phyloP scores from a whole-genome alignment of 2,113 vertebrate genomes.

The Centrocercus urophasianus region DNA sequence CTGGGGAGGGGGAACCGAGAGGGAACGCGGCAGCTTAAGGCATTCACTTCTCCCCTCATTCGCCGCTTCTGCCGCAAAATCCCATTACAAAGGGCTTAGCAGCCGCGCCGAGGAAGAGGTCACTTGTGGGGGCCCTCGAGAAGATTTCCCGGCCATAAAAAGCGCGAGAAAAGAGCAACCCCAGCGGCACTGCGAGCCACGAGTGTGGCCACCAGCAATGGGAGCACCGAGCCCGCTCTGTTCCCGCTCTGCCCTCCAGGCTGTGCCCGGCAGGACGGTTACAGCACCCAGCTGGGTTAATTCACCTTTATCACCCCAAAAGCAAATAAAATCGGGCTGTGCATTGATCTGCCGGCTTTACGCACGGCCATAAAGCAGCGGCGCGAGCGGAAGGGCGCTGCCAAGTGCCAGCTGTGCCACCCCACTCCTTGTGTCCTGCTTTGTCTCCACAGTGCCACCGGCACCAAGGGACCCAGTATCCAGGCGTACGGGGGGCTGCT shows the following conservation, averaged over 20 bases:
- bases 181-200: not conserved
- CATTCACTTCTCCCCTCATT: conserved; percentile 73
- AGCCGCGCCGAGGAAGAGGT: conserved; percentile 62
- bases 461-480: too few species aligned
- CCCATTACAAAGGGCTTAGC: conserved; percentile 75
- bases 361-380: not conserved
- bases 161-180: conserved; percentile 72
- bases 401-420: fast-evolving
- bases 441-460: too few species aligned
- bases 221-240: not conserved
- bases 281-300: conserved; percentile 17
- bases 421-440: fast-evolving
- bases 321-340: not conserved
- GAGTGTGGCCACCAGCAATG: not conserved
- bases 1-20: conserved; percentile 56
- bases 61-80: conserved; percentile 76
- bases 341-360: not conserved
- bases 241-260: not conserved
- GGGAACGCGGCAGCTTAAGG: conserved; percentile 69
- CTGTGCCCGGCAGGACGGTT: conserved; percentile 24
- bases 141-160: conserved; percentile 60
- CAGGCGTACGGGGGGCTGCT: too few species aligned
- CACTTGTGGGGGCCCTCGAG: conserved; percentile 12
- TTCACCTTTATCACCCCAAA: conserved; percentile 34
- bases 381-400: not conserved